A percentile compares a stretch with the other conserved stretches of the same genome.
Evolutionary conservation across 2,113 vertebrate species (phyloP).

Genomic region (Actenoides lindsayi): DNA sequence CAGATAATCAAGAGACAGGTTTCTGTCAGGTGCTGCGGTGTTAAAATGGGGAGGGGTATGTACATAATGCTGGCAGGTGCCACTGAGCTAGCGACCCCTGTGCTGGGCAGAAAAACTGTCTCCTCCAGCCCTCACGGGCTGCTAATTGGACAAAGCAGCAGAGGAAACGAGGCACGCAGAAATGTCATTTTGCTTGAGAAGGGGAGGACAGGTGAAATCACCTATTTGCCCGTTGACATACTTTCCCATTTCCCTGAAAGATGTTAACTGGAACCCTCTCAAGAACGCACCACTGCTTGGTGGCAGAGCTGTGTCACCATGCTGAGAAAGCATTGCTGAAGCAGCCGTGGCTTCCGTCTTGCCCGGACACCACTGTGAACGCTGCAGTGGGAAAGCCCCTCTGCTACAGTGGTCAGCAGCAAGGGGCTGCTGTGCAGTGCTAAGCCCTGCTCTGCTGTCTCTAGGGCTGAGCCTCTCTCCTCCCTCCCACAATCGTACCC

Average conservation of each 20-base stretch:
- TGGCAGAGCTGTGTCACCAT: background rate
- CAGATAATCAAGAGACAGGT: background rate
- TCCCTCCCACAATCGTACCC: background rate
- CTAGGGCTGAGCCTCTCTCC: background rate
- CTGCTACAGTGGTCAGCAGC: background rate
- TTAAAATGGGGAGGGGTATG: background rate
- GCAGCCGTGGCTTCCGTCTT: background rate
- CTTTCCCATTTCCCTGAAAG: background rate
- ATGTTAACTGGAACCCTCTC: background rate
- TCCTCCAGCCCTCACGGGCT: background rate
- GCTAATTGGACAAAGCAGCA: background rate
- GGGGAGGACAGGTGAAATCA: background rate
- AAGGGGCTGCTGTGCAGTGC: background rate
- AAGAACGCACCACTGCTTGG: background rate
- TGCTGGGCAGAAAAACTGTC: background rate
- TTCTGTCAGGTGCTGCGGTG: background rate
- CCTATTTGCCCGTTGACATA: background rate
- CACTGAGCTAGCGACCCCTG: background rate
- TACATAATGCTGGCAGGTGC: background rate
- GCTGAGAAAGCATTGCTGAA: background rate
- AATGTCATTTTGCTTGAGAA: background rate
- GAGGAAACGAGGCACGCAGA: fast-evolving
- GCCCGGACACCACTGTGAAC: background rate
- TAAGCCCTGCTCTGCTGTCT: background rate
- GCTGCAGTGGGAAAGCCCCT: background rate